phyloP scores from a whole-genome alignment of 2,113 vertebrate species.

The Macquaria australasica region DNA sequence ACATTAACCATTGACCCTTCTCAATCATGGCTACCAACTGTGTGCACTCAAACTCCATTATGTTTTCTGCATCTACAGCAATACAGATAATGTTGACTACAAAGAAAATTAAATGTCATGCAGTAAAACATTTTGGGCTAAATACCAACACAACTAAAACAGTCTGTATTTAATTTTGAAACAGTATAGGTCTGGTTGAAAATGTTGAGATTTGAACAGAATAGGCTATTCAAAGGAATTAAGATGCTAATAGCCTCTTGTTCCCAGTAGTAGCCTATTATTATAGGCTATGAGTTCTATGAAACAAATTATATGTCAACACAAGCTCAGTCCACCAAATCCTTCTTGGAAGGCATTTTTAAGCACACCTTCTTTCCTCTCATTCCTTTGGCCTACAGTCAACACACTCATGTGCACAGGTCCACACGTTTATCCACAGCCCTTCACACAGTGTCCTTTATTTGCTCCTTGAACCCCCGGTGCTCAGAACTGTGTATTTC shows the following conservation, averaged over 20 bases:
- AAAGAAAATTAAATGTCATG: slow-evolving; percentile 11
- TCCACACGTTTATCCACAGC: neutral
- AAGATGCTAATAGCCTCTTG: neutral
- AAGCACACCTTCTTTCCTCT: neutral
- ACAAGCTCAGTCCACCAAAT: neutral
- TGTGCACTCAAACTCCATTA: neutral
- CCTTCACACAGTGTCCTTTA: slow-evolving; percentile 27
- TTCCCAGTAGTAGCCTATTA: neutral
- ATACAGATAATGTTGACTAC: neutral
- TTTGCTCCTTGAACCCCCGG: neutral
- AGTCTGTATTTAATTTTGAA: neutral
- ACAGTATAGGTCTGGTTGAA: neutral
- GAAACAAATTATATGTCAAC: neutral
- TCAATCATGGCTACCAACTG: neutral
- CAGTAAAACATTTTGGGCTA: neutral
- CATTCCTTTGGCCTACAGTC: slow-evolving; percentile 5
- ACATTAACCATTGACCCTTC: slow-evolving; percentile 29
- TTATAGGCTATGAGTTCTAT: neutral
- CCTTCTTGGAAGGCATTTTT: neutral
- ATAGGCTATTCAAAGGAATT: neutral
- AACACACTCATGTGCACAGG: neutral
- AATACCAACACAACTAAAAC: neutral
- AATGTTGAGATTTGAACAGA: neutral
- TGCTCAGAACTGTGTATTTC: neutral
- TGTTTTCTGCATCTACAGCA: neutral